Evolutionary conservation across 1,140 invertebrate genomes (phyloP).

Genomic region (Centruroides vittatus): DNA sequence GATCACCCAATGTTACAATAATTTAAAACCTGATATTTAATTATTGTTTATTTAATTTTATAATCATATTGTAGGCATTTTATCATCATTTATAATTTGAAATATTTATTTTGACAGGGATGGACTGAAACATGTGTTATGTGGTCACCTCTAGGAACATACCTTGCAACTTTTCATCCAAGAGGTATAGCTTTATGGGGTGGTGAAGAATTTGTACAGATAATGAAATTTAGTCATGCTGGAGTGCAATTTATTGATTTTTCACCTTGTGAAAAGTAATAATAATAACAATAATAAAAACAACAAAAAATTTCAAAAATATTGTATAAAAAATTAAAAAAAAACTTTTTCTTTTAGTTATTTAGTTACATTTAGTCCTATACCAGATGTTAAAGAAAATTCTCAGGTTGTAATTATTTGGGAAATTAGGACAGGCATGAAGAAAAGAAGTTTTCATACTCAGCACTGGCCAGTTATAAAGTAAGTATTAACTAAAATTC

Average conservation of each 20-base stretch:
- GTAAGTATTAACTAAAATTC: too few relatives aligned
- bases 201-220: slow-evolving; percentile 79
- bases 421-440: slow-evolving; percentile 81
- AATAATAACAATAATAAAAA: neutral
- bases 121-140: slow-evolving; percentile 86
- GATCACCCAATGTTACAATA: too few relatives aligned
- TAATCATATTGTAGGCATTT: too few relatives aligned
- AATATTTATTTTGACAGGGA: slow-evolving; percentile 37
- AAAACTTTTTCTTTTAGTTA: slow-evolving; percentile 40
- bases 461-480: slow-evolving; percentile 32
- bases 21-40: too few relatives aligned
- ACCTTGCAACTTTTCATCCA: slow-evolving; percentile 87
- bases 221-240: slow-evolving; percentile 77
- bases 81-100: too few relatives aligned
- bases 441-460: slow-evolving; percentile 77
- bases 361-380: slow-evolving; percentile 74
- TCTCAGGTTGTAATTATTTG: slow-evolving; percentile 65
- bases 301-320: neutral
- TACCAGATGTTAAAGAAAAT: slow-evolving; percentile 25
- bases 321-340: neutral
- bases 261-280: slow-evolving; percentile 84
- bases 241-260: slow-evolving; percentile 93
- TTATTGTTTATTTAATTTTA: too few relatives aligned
- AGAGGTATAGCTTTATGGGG: slow-evolving; percentile 94
- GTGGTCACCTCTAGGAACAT: slow-evolving; percentile 95